Evolutionary conservation across 2,888 invertebrate genomes (phyloP).

Genomic region (Pachydiplax longipennis): DNA sequence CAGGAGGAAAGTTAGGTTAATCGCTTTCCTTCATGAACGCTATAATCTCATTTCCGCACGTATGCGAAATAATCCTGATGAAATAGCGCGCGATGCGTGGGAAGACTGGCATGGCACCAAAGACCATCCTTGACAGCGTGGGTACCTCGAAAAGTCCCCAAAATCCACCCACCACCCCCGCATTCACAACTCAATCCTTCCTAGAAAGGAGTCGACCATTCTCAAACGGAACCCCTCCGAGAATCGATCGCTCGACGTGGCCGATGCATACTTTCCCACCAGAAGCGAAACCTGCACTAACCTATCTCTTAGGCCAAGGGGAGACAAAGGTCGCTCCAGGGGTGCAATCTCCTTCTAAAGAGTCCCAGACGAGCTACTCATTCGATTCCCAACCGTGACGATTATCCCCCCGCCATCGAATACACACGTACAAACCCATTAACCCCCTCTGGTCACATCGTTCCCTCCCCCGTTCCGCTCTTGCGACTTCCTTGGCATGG

Average conservation of each 20-base stretch:
- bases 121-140: neutral
- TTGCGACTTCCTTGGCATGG: neutral
- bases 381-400: slow-evolving; percentile 11
- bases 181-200: neutral
- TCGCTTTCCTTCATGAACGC: neutral
- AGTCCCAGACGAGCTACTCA: neutral
- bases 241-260: neutral
- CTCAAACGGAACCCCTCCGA: neutral
- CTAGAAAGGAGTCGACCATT: neutral
- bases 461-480: neutral
- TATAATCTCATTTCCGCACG: neutral
- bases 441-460: neutral
- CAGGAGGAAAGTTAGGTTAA: neutral
- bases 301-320: slow-evolving; percentile 7
- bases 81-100: neutral
- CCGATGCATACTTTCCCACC: neutral
- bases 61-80: neutral
- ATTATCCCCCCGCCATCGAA: neutral
- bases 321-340: slow-evolving; percentile 10
- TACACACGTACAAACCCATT: slow-evolving; percentile 26
- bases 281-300: neutral
- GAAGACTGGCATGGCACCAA: neutral
- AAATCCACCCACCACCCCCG: neutral
- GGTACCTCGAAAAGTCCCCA: neutral
- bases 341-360: neutral